A percentile compares a stretch with the other conserved stretches of the same genome.
Evolutionary conservation across 2,888 invertebrate species (phyloP).

Genomic region (Plagodis dolabraria): DNA sequence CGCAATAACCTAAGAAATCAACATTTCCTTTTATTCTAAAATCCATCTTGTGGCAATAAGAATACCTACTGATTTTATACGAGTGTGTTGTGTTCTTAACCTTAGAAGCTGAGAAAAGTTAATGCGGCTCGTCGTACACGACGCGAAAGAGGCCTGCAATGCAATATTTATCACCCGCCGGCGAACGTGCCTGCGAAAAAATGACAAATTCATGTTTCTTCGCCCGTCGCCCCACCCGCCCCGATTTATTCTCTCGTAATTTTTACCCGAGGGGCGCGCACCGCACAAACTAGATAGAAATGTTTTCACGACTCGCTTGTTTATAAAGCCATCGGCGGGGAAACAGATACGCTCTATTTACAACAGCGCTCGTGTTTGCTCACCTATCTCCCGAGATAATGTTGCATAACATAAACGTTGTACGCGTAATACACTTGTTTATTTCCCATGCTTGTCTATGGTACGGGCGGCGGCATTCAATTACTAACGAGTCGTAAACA

Average conservation of each 20-base stretch:
- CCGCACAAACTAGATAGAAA: constrained; percentile 77
- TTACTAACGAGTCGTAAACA: constrained; percentile 53
- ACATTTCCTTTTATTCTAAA: too few relatives aligned
- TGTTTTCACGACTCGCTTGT: constrained; percentile 81
- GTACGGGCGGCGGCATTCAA: constrained; percentile 64
- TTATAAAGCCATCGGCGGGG: constrained; percentile 80
- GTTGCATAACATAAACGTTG: constrained; percentile 74
- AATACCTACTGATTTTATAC: too few relatives aligned
- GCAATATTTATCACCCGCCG: constrained; percentile 82
- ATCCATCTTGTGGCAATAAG: too few relatives aligned
- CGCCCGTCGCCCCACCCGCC: constrained; percentile 51
- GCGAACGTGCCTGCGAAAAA: constrained; percentile 82
- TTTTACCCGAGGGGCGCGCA: constrained; percentile 78
- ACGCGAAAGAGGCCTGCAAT: constrained; percentile 65
- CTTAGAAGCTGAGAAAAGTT: constrained; percentile 63
- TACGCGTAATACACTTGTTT: constrained; percentile 59
- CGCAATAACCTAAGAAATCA: too few relatives aligned
- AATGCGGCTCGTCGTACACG: constrained; percentile 59
- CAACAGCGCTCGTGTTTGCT: constrained; percentile 69
- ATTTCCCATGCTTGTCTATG: constrained; percentile 56
- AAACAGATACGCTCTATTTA: constrained; percentile 80
- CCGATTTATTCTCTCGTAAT: constrained; percentile 80
- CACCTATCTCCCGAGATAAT: constrained; percentile 77
- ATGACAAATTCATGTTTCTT: constrained; percentile 83
- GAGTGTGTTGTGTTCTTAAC: constrained; percentile 1